Evolutionary conservation across 2,797 vertebrate species (phyloP), one percentile per base, ranked within the genome.

Genomic region (Sebastiscus albofasciatus): DNA sequence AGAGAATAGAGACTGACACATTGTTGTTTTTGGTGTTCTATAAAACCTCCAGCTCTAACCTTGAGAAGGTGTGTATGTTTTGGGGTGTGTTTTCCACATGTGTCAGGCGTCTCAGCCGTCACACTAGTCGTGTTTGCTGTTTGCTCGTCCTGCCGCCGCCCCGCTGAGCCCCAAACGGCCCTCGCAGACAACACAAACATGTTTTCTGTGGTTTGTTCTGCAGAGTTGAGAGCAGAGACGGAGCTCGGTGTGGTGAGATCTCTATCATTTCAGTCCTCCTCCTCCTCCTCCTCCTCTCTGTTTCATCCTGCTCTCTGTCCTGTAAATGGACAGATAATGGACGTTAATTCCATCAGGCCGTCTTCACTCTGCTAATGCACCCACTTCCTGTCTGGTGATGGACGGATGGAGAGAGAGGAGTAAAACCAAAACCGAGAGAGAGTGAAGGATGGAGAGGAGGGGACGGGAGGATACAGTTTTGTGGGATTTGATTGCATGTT

Each of bases 241-340:
- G 8, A 34, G 13, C 79, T 61, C 10, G 4, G 2, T 66, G 78
- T 60, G 77, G 75, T 20, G 70, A 87, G 80, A 87, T 87, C 31
- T 76, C 59, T 72, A 82, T 84, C 66, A 3, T 68, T 42, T 49
- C 65, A 46, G 14, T 61, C 36, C 56, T 69, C 55, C 62, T 29
- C 6, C 34, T 56, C 54, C 52, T 73, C 52, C 49, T n/a, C n/a
- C n/a, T n/a, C 31, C 31, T 33, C 31, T 33, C 46, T 29, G 60
- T n/a, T 54, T 78, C 70, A 34, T 77, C 75, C 80, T 46, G n/a
- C 81, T 72, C 67, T 55, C 61, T 5, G 4, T 77, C 67, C 87
- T 90, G 86, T 83, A 90, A 89, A 90, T 88, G 88, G 80, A 86
- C 81, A 55, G 87, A 90, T 93, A 94, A 93, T 94, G 91, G 91